These are phyloP conservation scores for Ichneumoninae sp. DNA, from an alignment of 2,888 invertebrate genomes.

Conservation along the genomic window DNA sequence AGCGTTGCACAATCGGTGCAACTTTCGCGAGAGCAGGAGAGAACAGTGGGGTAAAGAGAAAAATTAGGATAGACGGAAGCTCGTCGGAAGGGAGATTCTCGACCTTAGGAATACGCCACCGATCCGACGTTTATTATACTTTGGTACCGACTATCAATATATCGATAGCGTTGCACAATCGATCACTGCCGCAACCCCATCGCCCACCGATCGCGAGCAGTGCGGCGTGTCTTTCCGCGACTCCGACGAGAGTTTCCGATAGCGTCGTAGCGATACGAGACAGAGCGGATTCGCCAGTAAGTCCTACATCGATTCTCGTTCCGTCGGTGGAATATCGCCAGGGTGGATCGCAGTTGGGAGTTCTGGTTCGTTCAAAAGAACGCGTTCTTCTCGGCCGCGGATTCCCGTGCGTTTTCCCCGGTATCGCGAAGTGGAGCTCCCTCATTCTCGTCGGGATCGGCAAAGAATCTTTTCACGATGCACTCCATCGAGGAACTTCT, in stretches of 20 bases:
- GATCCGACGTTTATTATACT: neutral
- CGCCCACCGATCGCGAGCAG: neutral
- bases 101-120: too few species aligned
- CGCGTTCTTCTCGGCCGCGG: constrained; percentile 16
- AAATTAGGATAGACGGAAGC: too few species aligned
- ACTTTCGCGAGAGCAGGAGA: too few species aligned
- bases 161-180: neutral
- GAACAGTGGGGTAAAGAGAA: too few species aligned
- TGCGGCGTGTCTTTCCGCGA: neutral
- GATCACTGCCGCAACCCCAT: neutral
- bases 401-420: neutral
- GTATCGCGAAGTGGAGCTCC: constrained; percentile 1
- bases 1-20: too few species aligned
- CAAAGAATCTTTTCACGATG: constrained; percentile 34
- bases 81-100: too few species aligned
- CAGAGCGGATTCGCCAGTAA: neutral
- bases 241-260: neutral
- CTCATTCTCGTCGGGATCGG: constrained; percentile 13
- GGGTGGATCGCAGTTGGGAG: constrained; percentile 11
- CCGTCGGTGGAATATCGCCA: constrained; percentile 16
- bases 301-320: constrained; percentile 3
- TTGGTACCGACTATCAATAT: neutral
- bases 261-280: neutral
- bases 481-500: neutral
- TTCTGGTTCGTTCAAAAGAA: constrained; percentile 12